Evolutionary conservation across 2,888 invertebrate species (phyloP), one percentile per base, ranked within the genome.

Genomic region (Agrilus cyanescens): DNA sequence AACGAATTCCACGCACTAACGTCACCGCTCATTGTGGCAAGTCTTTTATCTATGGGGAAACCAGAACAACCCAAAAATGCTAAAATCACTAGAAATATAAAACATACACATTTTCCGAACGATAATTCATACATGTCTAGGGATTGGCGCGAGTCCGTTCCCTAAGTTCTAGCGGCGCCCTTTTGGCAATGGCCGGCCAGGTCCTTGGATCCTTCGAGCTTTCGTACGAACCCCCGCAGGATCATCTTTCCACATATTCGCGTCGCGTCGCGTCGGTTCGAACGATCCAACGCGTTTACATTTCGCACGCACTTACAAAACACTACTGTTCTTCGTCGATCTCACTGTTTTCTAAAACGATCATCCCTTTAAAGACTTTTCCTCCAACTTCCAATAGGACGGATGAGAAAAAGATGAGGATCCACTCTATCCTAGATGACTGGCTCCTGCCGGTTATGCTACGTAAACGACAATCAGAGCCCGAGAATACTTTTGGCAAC

Each of bases 61-160:
- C 64, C 66, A 51, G 65, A 63, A 62, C 66, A 67, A 63, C 63
- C 64, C 53, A 65, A 60, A 57, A 65, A 56, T 49, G 63, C 60
- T 61, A 66, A 59, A 55, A 66, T 58, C 62, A 65, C 61, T 61
- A 66, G 61, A 53, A 65, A 64, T 59, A 66, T 51, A 59, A 66
- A 61, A 64, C 64, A 66, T 62, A 64, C 61, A 61, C 67, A 67
- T 66, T 62, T 65, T 62, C 60, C 63, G 63, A 60, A 61, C 64
- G 63, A 62, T 62, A 63, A 56, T 61, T 57, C 62, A 63, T 58
- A 64, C 66, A 66, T 66, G 65, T 65, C 64, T 63, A 56, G 50
- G 48, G 47, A 47, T 49, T 45, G 48, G 54, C 47, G 47, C 49
- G 49, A 51, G 50, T 53, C 52, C 51, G 38, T 33, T 47, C 41